Evolutionary conservation across 2,888 invertebrate genomes (phyloP).

Genomic region (Dryobotodes eremita): DNA sequence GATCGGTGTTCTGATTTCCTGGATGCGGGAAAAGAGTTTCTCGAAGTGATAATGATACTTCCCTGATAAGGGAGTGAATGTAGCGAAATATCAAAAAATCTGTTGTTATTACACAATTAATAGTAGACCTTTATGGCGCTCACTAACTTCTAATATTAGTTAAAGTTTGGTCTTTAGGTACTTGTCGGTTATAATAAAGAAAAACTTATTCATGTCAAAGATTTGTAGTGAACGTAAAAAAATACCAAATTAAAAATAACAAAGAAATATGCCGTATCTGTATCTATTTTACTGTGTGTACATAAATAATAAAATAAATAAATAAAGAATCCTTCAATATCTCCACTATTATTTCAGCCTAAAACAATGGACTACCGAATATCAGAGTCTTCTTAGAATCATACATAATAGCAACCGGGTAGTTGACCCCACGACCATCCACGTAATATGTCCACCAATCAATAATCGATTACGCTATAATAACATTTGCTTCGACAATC

Average conservation of each 20-base stretch:
- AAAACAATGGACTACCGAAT: background rate
- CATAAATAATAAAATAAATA: no score
- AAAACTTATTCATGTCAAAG: background rate
- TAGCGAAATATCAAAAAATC: background rate
- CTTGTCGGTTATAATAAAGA: background rate
- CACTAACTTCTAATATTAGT: no score
- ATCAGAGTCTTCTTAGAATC: background rate
- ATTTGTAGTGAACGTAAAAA: background rate
- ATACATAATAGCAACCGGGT: background rate
- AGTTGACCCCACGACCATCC: conserved; percentile 11
- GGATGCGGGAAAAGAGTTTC: background rate
- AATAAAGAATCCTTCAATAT: background rate
- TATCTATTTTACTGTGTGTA: no score
- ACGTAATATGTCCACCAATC: conserved; percentile 42
- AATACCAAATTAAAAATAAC: no score
- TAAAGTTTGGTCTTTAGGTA: background rate
- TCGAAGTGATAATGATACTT: conserved; percentile 5
- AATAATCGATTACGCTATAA: conserved; percentile 57
- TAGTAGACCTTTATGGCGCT: background rate
- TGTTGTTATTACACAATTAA: background rate
- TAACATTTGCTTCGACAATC: conserved; percentile 50
- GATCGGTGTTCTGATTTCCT: conserved; percentile 10
- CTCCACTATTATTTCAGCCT: background rate
- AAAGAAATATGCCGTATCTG: no score
- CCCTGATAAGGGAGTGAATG: no score